A percentile compares a stretch with the other conserved stretches of the same genome.
These are phyloP conservation scores for Heliopora coerulea DNA, from an alignment of 92 coral and sea anemone genomes.

Conservation along the genomic window DNA sequence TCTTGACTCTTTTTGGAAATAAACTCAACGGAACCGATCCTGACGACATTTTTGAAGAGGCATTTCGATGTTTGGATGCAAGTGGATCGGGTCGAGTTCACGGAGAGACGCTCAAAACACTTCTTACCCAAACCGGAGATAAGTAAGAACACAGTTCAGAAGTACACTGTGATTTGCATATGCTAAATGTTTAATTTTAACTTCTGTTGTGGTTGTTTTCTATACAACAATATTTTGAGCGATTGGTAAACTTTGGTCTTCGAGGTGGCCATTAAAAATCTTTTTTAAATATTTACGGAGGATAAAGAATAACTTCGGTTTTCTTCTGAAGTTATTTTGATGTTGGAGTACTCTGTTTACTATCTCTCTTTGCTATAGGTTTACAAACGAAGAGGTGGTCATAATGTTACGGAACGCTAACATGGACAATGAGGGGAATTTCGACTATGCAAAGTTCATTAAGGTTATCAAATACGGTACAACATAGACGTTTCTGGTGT, in stretches of 20 bases:
- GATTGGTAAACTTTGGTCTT: too few relatives aligned
- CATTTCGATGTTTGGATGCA: conserved; percentile 84
- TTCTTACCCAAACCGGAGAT: conserved; percentile 72
- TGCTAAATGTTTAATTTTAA: too few relatives aligned
- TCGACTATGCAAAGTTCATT: conserved; percentile 27
- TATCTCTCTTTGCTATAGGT: conserved; percentile 17
- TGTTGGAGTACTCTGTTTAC: too few relatives aligned
- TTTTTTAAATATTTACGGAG: too few relatives aligned
- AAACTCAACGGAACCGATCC: conserved; percentile 98
- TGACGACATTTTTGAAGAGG: conserved; percentile 85
- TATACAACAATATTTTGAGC: too few relatives aligned
- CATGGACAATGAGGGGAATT: conserved; percentile 25
- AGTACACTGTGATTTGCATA: too few relatives aligned
- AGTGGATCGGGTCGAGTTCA: conserved; percentile 71
- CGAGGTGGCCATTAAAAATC: too few relatives aligned
- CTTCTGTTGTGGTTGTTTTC: not conserved
- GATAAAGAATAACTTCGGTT: too few relatives aligned
- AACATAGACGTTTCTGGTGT: not conserved
- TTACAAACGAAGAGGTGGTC: conserved; percentile 27
- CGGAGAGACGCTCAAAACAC: conserved; percentile 66
- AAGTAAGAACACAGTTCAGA: conserved; percentile 46
- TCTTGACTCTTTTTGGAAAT: conserved; percentile 92
- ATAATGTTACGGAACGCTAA: conserved; percentile 25
- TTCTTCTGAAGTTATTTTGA: too few relatives aligned
- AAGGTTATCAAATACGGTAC: conserved; percentile 28